phyloP scores from a whole-genome alignment of 2,797 vertebrate genomes.

The Macropus fuliginosus region DNA sequence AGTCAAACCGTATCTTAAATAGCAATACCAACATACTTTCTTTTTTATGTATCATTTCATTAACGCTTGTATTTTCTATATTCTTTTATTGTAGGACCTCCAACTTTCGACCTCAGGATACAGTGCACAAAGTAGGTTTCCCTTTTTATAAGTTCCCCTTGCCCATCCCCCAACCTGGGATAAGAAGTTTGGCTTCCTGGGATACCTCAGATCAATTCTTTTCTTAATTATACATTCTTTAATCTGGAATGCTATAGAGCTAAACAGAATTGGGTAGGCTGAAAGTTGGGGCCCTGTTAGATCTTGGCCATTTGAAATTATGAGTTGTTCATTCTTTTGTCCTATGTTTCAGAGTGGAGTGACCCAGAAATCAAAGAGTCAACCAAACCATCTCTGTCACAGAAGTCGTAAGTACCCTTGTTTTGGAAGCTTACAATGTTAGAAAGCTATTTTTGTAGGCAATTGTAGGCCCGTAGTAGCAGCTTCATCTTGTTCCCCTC shows the following conservation, averaged over 20 bases:
- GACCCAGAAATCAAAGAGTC: slow-evolving; percentile 92
- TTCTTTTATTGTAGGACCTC: slow-evolving; percentile 90
- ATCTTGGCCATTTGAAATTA: slow-evolving; percentile 83
- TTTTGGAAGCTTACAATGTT: slow-evolving; percentile 71
- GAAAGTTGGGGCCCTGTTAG: slow-evolving; percentile 80
- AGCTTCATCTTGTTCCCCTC: slow-evolving; percentile 59
- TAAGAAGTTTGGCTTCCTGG: slow-evolving; percentile 55
- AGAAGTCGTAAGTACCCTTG: slow-evolving; percentile 93
- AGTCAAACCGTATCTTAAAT: slow-evolving; percentile 4
- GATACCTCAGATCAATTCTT: slow-evolving; percentile 72
- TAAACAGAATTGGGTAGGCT: slow-evolving; percentile 77
- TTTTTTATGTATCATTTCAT: slow-evolving; percentile 70
- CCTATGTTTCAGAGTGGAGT: slow-evolving; percentile 92
- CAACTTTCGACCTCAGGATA: slow-evolving; percentile 96
- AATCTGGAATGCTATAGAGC: slow-evolving; percentile 80
- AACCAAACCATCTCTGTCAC: slow-evolving; percentile 91
- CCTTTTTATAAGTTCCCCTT: slow-evolving; percentile 69
- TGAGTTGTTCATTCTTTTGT: slow-evolving; percentile 71
- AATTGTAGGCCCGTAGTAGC: slow-evolving; percentile 23
- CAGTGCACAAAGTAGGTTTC: slow-evolving; percentile 95
- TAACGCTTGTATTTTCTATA: slow-evolving; percentile 81
- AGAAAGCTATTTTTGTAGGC: slow-evolving; percentile 69
- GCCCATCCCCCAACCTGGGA: background rate
- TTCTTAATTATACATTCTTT: slow-evolving; percentile 79
- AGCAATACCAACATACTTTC: background rate